Evolutionary conservation across 2,888 invertebrate genomes (phyloP).

Genomic region (Cenopis cana): DNA sequence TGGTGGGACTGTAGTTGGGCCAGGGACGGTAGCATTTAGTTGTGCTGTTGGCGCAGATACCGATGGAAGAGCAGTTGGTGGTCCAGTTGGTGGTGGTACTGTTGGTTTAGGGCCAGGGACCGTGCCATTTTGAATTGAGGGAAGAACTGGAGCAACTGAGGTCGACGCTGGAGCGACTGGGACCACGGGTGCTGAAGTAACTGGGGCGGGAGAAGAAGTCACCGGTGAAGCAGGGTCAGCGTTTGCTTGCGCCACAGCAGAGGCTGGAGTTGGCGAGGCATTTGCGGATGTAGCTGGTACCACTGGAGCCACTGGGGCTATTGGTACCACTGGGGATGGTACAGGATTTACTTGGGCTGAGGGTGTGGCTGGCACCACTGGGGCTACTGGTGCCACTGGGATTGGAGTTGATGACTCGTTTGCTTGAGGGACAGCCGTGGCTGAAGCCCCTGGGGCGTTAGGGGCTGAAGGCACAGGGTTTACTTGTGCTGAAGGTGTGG

Average conservation of each 20-base stretch:
- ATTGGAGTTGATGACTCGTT: neutral
- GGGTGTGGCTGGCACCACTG: constrained; percentile 4
- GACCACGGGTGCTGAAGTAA: neutral
- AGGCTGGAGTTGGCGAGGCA: too few relatives aligned
- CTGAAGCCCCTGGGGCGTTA: too few relatives aligned
- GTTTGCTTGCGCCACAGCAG: neutral
- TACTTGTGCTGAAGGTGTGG: neutral
- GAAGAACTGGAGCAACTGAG: neutral
- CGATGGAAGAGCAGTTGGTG: constrained; percentile 17
- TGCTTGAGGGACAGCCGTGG: too few relatives aligned
- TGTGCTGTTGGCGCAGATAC: constrained; percentile 18
- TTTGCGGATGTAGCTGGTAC: neutral
- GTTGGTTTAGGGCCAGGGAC: constrained; percentile 31
- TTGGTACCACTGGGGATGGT: neutral
- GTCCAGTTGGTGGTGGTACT: constrained; percentile 24
- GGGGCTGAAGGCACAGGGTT: neutral
- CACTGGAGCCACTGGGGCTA: neutral
- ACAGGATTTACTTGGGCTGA: neutral
- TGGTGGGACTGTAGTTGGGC: constrained; percentile 4
- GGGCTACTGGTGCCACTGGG: neutral
- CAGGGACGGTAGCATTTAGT: constrained; percentile 2
- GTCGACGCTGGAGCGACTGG: neutral
- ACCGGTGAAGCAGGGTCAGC: neutral
- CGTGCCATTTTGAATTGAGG: constrained; percentile 4
- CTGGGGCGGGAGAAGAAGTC: neutral